These are phyloP conservation scores for Shinisaurus crocodilurus DNA, from an alignment of 2,113 vertebrate genomes.

Conservation along the genomic window DNA sequence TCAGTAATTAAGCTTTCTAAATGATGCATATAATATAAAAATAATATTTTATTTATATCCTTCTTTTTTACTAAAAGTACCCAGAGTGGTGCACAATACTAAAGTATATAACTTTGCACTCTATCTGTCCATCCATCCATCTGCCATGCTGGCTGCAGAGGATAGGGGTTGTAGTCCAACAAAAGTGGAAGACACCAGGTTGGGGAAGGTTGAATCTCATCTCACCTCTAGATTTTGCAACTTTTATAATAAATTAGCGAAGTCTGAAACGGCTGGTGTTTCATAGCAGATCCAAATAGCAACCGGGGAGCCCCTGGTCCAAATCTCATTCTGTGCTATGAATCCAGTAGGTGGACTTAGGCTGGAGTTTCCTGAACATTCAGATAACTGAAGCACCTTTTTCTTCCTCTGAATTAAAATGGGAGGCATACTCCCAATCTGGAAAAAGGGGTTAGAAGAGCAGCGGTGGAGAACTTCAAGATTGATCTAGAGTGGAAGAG, in stretches of 20 bases:
- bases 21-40: constrained; percentile 39
- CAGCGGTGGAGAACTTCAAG: background rate
- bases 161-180: background rate
- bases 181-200: background rate
- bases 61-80: background rate
- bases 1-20: constrained; percentile 50
- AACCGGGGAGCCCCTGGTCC: too few relatives aligned
- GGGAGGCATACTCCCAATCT: too few relatives aligned
- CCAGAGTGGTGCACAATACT: background rate
- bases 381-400: background rate
- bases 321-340: background rate
- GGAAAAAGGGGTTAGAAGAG: too few relatives aligned
- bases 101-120: background rate
- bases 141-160: background rate
- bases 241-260: background rate
- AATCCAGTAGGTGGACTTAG: background rate
- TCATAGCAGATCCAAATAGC: too few relatives aligned
- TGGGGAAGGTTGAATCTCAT: too few relatives aligned
- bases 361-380: too few relatives aligned
- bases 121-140: too few relatives aligned
- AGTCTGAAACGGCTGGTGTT: too few relatives aligned
- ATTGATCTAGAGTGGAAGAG: too few relatives aligned
- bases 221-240: background rate
- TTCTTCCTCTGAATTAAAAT: background rate
- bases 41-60: background rate